A percentile compares a stretch with the other conserved stretches of the same genome.
Evolutionary conservation across 2,888 invertebrate genomes (phyloP).

Genomic region (Clivina fossor): DNA sequence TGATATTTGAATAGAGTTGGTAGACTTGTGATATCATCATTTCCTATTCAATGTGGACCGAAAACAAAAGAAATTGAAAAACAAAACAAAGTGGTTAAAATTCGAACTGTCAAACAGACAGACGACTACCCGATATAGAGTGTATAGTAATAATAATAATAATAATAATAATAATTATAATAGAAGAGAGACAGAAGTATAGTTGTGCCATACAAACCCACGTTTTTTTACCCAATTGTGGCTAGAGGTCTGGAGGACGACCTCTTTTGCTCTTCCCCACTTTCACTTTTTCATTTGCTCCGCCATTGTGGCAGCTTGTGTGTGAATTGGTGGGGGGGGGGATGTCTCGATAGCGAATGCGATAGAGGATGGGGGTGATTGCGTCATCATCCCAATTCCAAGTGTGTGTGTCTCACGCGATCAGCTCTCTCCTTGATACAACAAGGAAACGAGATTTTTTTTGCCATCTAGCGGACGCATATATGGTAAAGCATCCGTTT

Average conservation of each 20-base stretch:
- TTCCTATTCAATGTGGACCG: too few species aligned
- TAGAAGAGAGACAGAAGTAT: slow-evolving; percentile 23
- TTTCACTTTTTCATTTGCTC: slow-evolving; percentile 24
- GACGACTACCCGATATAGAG: too few species aligned
- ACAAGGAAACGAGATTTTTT: slow-evolving; percentile 36
- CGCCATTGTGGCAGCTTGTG: slow-evolving; percentile 30
- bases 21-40: too few species aligned
- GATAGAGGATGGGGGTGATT: too few species aligned
- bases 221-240: slow-evolving; percentile 22
- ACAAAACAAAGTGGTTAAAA: too few species aligned
- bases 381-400: too few species aligned
- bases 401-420: slow-evolving; percentile 21
- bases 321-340: slow-evolving; percentile 19
- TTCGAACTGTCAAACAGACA: too few species aligned
- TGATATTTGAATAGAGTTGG: too few species aligned
- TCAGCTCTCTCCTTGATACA: slow-evolving; percentile 34
- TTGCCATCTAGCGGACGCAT: slow-evolving; percentile 30
- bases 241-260: slow-evolving; percentile 1
- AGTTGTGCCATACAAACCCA: slow-evolving; percentile 27
- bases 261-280: slow-evolving; percentile 24
- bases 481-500: slow-evolving; percentile 18
- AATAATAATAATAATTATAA: too few species aligned
- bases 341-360: slow-evolving; percentile 10
- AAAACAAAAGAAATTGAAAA: too few species aligned
- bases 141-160: too few species aligned